A percentile compares a stretch with the other conserved stretches of the same genome.
phyloP scores from a whole-genome alignment of 2,113 vertebrate genomes.

The Colaptes auratus region DNA sequence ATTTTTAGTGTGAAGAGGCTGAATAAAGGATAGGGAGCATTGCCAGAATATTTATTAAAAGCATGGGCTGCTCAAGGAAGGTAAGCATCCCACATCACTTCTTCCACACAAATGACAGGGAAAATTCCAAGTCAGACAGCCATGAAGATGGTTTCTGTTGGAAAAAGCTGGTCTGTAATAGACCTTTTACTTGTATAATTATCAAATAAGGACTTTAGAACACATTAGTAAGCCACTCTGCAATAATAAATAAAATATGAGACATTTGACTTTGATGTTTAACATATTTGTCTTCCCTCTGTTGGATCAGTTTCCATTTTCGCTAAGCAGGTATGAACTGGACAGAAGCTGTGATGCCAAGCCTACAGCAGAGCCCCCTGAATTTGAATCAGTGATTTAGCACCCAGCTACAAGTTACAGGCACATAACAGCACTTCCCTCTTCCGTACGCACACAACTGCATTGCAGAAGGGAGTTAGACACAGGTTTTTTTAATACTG shows the following conservation, averaged over 20 bases:
- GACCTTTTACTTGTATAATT: neutral
- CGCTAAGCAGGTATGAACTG: neutral
- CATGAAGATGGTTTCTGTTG: neutral
- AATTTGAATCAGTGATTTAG: neutral
- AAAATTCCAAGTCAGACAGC: neutral
- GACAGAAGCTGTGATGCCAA: neutral
- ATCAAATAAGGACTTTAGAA: neutral
- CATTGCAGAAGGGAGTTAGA: neutral
- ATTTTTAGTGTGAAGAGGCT: neutral
- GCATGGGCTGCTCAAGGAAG: neutral
- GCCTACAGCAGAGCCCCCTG: neutral
- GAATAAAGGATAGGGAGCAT: neutral
- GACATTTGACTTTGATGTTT: neutral
- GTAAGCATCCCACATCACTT: neutral
- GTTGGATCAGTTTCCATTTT: neutral
- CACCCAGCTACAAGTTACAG: neutral
- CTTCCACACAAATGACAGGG: neutral
- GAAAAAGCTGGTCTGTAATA: neutral
- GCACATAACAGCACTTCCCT: neutral
- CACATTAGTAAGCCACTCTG: neutral
- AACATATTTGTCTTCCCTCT: neutral
- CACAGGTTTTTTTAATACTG: no score
- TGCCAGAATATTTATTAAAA: neutral
- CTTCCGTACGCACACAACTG: neutral
- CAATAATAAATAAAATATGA: conserved; percentile 22